Percentiles rank a stretch among this genome's conserved stretches.
Evolutionary conservation across 1,140 invertebrate genomes (phyloP).

Genomic region (Solen grandis): DNA sequence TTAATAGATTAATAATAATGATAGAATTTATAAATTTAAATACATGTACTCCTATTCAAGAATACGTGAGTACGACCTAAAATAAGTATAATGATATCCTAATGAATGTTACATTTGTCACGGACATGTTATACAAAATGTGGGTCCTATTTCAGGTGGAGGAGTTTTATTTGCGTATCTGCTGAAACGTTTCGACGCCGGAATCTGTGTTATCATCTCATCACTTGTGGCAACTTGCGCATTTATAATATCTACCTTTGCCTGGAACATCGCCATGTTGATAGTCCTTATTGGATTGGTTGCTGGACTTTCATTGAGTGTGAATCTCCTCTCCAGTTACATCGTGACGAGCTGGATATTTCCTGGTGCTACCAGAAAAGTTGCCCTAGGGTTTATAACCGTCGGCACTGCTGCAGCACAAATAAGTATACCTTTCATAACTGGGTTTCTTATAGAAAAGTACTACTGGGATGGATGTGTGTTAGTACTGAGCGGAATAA

Average conservation of each 20-base stretch:
- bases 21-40: no score
- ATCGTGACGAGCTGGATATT: constrained; percentile 18
- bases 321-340: background rate
- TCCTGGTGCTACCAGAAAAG: constrained; percentile 5
- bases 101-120: no score
- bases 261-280: constrained; percentile 4
- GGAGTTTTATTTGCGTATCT: constrained; percentile 3
- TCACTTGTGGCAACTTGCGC: background rate
- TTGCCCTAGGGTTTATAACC: constrained; percentile 11
- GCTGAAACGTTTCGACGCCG: background rate
- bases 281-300: constrained; percentile 23
- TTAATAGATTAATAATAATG: no score
- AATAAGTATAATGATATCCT: no score
- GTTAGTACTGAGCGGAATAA: background rate
- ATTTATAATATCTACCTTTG: background rate
- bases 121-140: no score
- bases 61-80: no score
- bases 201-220: constrained; percentile 12
- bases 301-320: background rate
- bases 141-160: constrained; percentile 43
- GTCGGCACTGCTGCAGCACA: constrained; percentile 10
- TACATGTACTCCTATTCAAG: no score
- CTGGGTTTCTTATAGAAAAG: background rate
- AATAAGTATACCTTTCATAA: constrained; percentile 2
- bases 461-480: constrained; percentile 28